Evolutionary conservation across 2,113 vertebrate species (phyloP).

Genomic region (Pardalotus punctatus): DNA sequence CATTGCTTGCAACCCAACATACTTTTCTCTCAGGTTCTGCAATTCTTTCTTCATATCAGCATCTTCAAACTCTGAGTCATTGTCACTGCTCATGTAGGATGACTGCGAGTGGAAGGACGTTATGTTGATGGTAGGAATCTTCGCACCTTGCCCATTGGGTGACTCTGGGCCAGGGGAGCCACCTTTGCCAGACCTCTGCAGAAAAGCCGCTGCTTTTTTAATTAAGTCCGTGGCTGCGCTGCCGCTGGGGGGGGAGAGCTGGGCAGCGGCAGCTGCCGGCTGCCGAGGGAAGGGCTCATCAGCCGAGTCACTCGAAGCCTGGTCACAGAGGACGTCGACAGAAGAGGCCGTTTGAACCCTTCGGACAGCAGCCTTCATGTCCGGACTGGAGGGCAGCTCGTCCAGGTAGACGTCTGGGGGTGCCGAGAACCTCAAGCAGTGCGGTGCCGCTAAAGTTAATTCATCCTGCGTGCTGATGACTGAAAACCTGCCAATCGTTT

Average conservation of each 20-base stretch:
- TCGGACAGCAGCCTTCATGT: slow-evolving; percentile 75
- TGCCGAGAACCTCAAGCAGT: slow-evolving; percentile 88
- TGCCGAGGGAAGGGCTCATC: slow-evolving; percentile 81
- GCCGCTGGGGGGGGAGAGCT: slow-evolving; percentile 69
- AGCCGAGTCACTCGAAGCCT: slow-evolving; percentile 89
- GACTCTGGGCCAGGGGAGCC: slow-evolving; percentile 82
- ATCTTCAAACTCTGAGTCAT: slow-evolving; percentile 96
- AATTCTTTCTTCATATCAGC: slow-evolving; percentile 91
- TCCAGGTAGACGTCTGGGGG: slow-evolving; percentile 92
- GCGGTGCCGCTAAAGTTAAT: slow-evolving; percentile 77
- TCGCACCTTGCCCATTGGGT: slow-evolving; percentile 73
- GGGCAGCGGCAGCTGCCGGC: slow-evolving; percentile 58
- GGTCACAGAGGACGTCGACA: slow-evolving; percentile 73
- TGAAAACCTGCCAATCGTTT: slow-evolving; percentile 91
- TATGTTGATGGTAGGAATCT: slow-evolving; percentile 81
- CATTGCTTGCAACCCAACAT: not conserved
- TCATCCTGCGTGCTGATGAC: slow-evolving; percentile 89
- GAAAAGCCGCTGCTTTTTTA: slow-evolving; percentile 88
- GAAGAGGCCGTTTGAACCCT: slow-evolving; percentile 81
- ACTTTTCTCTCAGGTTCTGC: slow-evolving; percentile 94
- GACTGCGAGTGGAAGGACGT: slow-evolving; percentile 85
- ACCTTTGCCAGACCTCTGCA: slow-evolving; percentile 85
- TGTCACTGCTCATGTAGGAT: slow-evolving; percentile 94
- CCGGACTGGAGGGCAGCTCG: slow-evolving; percentile 79
- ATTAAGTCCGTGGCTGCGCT: slow-evolving; percentile 83